Evolutionary conservation across 2,888 invertebrate species (phyloP).

Genomic region (Dicyrtoma fusca): DNA sequence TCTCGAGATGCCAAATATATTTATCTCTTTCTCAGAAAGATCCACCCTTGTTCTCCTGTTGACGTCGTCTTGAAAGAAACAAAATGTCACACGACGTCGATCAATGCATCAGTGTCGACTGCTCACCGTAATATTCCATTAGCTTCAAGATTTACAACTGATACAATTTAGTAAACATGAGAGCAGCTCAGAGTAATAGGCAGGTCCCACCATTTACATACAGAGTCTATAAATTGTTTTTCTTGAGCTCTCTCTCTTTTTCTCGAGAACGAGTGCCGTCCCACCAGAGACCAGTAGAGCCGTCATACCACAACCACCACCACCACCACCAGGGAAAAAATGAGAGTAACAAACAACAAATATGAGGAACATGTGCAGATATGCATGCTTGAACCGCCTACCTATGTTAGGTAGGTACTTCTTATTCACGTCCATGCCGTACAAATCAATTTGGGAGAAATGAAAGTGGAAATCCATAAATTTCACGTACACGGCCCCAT

Average conservation of each 20-base stretch:
- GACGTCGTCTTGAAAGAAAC: conserved; percentile 37
- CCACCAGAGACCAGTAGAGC: neutral
- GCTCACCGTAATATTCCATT: conserved; percentile 28
- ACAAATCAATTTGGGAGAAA: conserved; percentile 19
- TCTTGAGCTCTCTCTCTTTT: neutral
- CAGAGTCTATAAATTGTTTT: neutral
- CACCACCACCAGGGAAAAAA: neutral
- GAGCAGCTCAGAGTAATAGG: conserved; percentile 6
- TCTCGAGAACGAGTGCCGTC: too few relatives aligned
- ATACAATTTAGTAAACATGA: conserved; percentile 31
- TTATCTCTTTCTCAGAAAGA: conserved; percentile 39
- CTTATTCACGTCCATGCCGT: neutral
- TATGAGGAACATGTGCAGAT: neutral
- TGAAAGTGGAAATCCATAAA: neutral
- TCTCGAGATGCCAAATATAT: conserved; percentile 44
- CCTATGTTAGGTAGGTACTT: neutral
- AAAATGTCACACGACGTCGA: conserved; percentile 41
- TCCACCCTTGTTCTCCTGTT: conserved; percentile 16
- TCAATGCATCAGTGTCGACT: conserved; percentile 42
- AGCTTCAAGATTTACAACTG: conserved; percentile 27
- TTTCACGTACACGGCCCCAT: neutral
- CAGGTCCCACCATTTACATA: neutral
- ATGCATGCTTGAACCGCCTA: neutral
- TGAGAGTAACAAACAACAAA: neutral
- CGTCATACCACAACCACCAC: too few relatives aligned